Base-by-base conservation (phyloP, 2,888 invertebrate species). In the Polietes domitor region DNA sequence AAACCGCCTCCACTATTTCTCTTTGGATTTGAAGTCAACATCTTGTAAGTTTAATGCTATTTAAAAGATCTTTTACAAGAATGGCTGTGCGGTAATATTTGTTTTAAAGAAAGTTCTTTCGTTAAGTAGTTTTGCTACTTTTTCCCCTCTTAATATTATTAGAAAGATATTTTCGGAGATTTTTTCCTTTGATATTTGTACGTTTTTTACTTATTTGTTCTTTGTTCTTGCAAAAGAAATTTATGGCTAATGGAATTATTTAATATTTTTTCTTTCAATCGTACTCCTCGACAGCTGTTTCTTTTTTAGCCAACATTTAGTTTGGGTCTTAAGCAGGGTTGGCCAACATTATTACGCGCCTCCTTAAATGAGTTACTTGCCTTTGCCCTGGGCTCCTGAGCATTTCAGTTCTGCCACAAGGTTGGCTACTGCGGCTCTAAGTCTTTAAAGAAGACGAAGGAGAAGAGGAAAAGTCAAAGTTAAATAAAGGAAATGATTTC, bases 161-260 rank as follows among this genome's bases (percentile, higher is more conserved):
- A 82, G 77, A 77, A 74, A 77, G 47, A 73, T 63, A 9, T 77
- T 75, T 77, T 73, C 43, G 5, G 0, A n/a, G 65, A n/a, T 70
- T 65, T 61, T 72, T 63, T 71, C 17, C 2, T 63, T 75, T n/a
- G 65, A 32, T 76, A 58, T 77, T 74, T 32, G 50, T 19, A 19
- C 15, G 17, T 21, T 77, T 73, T 75, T 26, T 41, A 53, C 68
- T 85, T 90, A 88, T 90, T 90, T 91, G 87, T 87, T 90, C 89
- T 91, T 88, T 90, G 90, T 89, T 89, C 90, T 90, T 90, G 89
- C 87, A 89, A 91, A 90, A 91, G 89, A 90, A 91, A 90, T 90
- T 90, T 88, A 63, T 72, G 88, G 89, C 90, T 90, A 90, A 91
- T 90, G 90, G 90, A 90, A 90, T 91, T 90, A 91, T 90, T 87